Base-by-base conservation (phyloP, 2,797 vertebrate species). In the Nasua narica region DNA sequence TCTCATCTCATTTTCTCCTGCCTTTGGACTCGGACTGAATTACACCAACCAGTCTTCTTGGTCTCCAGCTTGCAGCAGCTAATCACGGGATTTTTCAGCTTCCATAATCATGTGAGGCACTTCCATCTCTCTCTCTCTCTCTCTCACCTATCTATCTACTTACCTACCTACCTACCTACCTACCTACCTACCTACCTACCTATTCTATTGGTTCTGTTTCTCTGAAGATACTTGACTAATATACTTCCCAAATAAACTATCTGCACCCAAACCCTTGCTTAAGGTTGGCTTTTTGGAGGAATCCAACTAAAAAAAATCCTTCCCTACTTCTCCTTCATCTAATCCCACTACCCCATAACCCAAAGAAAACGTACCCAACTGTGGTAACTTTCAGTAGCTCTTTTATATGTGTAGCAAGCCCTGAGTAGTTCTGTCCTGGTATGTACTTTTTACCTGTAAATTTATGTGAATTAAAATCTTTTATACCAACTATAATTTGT, bases 401-500 rank as follows among this genome's bases (percentile, higher is more conserved):
- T 35, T 90, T 74, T 77, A 16, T 46, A 74, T 35, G 12, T 70
- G 43, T 83, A 19, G 58, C 65, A 94, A 91, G 72, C 1, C 37
- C 25, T 8, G 54, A 88, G n/a, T 84, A 40, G 46, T 78, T 70
- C 65, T 50, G 29, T 95, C 32, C 62, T 90, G 58, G 54, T 65
- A 29, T 9, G 11, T 74, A 54, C 43, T 60, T 95, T 87, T 90
- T 90, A 89, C 52, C 29, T 56, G 43, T 60, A 35, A 82, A 78
- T 95, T 93, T 83, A 95, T 77, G 14, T 77, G 91, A 95, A 96
- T 90, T 82, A 87, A 92, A 96, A 82, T 70, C 5, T 91, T 94
- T 95, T 97, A 97, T 79, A 54, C 43, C 77, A 96, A 97, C 3
- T 14, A 79, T 97, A 84, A 96, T 94, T 97, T 87, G 94, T 95